Evolutionary conservation across 2,888 invertebrate species (phyloP).

Genomic region (Pasiphila rectangulata): DNA sequence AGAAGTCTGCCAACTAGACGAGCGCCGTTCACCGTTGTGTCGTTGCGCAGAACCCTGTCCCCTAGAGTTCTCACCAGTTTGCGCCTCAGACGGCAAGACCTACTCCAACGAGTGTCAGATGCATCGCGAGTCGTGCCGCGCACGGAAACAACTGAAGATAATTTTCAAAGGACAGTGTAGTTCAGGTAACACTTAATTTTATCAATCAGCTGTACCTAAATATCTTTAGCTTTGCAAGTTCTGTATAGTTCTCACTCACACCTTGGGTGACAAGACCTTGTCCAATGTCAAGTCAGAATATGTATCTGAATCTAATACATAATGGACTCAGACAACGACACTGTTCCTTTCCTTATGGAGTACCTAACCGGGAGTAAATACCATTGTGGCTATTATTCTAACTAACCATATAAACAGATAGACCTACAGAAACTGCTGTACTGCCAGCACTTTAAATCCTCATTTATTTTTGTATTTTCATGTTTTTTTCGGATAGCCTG

Average conservation of each 20-base stretch:
- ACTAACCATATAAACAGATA: no score
- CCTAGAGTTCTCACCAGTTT: conserved; percentile 88
- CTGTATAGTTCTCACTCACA: no score
- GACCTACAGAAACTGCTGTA: no score
- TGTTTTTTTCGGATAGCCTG: no score
- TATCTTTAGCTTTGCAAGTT: background rate
- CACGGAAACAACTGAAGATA: conserved; percentile 86
- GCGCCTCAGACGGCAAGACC: conserved; percentile 90
- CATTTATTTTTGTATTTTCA: no score
- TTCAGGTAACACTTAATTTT: conserved; percentile 79
- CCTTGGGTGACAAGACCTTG: no score
- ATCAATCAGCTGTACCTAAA: conserved; percentile 5
- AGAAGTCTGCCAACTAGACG: conserved; percentile 92
- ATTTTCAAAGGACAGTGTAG: conserved; percentile 92
- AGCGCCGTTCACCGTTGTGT: conserved; percentile 88
- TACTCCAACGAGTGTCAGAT: conserved; percentile 92
- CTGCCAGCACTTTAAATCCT: no score
- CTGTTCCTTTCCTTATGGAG: background rate
- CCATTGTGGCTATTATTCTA: no score
- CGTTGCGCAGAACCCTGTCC: conserved; percentile 90
- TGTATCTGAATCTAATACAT: no score
- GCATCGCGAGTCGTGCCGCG: conserved; percentile 89
- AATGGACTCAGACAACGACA: no score
- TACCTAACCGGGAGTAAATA: background rate
- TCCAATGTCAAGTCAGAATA: no score